Conservation (phyloP, 2,888 invertebrate genomes). For the Alsophila aescularia region DNA sequence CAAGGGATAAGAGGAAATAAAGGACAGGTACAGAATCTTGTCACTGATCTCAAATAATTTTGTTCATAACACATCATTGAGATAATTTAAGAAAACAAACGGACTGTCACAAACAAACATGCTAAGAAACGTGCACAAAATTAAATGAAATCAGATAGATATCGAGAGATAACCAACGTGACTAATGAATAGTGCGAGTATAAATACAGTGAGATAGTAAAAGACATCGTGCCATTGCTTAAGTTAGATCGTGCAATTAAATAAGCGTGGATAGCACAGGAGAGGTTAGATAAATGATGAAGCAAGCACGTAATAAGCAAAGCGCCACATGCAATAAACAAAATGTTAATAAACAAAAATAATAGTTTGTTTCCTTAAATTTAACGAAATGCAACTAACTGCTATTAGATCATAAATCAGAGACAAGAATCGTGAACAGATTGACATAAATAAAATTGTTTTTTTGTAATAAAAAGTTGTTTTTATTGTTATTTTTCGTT, state of each 20-base stretch:
- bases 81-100: slow-evolving; percentile 48
- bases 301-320: slow-evolving; percentile 60
- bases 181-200: slow-evolving; percentile 29
- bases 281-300: slow-evolving; percentile 33
- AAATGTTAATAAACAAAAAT: slow-evolving; percentile 46
- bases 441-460: slow-evolving; percentile 69
- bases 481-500: slow-evolving; percentile 75
- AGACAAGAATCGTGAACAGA: slow-evolving; percentile 72
- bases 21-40: slow-evolving; percentile 70
- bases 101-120: slow-evolving; percentile 54
- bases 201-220: slow-evolving; percentile 27
- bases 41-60: slow-evolving; percentile 83
- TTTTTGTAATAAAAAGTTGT: slow-evolving; percentile 80
- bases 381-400: slow-evolving; percentile 59
- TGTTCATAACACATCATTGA: slow-evolving; percentile 39
- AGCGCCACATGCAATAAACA: slow-evolving; percentile 62
- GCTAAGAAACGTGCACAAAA: slow-evolving; percentile 72
- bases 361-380: slow-evolving; percentile 54
- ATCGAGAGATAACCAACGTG: slow-evolving; percentile 22
- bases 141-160: slow-evolving; percentile 77
- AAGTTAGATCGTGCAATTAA: slow-evolving; percentile 37
- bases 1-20: slow-evolving; percentile 53
- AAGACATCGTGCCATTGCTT: slow-evolving; percentile 32
- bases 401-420: slow-evolving; percentile 64
- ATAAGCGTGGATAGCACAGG: slow-evolving; percentile 47